phyloP scores from a whole-genome alignment of 2,888 invertebrate genomes.

The Adineta ricciae region DNA sequence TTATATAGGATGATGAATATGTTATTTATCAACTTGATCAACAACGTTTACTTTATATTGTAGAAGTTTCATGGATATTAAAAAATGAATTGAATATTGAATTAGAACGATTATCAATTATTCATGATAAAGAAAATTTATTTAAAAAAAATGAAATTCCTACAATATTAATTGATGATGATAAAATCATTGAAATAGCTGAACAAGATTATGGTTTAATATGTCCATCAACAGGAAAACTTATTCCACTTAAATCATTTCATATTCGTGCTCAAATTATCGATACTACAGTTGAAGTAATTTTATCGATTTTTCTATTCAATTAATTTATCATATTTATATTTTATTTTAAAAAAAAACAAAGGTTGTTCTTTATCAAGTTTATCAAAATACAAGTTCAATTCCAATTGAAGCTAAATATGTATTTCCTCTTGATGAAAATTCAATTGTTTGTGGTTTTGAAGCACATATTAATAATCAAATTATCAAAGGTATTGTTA shows the following conservation, averaged over 20 bases:
- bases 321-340: neutral
- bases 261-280: conserved; percentile 45
- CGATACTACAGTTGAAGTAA: conserved; percentile 48
- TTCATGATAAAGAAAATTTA: neutral
- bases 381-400: conserved; percentile 41
- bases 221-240: conserved; percentile 41
- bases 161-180: neutral
- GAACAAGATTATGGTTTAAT: conserved; percentile 40
- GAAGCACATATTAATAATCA: conserved; percentile 51
- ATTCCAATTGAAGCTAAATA: conserved; percentile 49
- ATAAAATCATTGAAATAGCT: conserved; percentile 33
- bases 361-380: conserved; percentile 47
- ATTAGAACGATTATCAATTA: neutral
- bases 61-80: conserved; percentile 40
- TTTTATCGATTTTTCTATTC: neutral
- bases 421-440: conserved; percentile 49
- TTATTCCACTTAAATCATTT: conserved; percentile 43
- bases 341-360: too few relatives aligned
- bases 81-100: neutral
- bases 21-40: conserved; percentile 44
- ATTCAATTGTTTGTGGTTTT: conserved; percentile 50
- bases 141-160: neutral
- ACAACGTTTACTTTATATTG: conserved; percentile 43
- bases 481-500: conserved; percentile 48
- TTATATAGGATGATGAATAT: conserved; percentile 45